Base-by-base conservation (phyloP, 2,888 invertebrate species). In the Lithosia quadra region DNA sequence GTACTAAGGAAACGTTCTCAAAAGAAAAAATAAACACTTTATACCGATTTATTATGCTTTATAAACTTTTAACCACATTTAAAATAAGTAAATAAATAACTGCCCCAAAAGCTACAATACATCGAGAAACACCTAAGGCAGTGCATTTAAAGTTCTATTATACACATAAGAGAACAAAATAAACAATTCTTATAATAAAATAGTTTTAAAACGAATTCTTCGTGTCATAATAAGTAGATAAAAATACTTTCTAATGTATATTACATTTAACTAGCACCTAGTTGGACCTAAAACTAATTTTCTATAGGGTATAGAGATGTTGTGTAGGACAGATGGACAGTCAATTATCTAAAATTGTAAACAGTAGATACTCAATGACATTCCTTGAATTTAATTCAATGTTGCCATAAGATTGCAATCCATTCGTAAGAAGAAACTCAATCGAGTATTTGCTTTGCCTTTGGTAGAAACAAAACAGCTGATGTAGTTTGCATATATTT, bases 221-320 rank as follows among this genome's bases (percentile, higher is more conserved):
- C 55, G 21, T 69, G 76, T 76, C 81, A 63, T 53, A 73, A 80
- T 67, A 73, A 70, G 72, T 76, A 71, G 78, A 77, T 72, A 74
- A 39, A 22, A 75, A 76, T 68, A 72, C n/a, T 70, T 56, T 65
- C 58, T 69, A 58, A 71, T 77, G 74, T 75, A 73, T 76, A 70
- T 75, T 82, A 83, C 71, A 85, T 74, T 81, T 84, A 85, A 65
- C 85, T 88, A 89, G 88, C 89, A 89, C 88, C 89, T 89, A 88
- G 81, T 74, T 77, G 69, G 77, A 78, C 68, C 78, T 83, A 84
- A 77, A 78, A 66, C 79, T 85, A 85, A 61, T 39, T 80, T 76
- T 76, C 70, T 78, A 80, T 74, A 68, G 78, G 73, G 72, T 79
- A 73, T 79, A 81, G 75, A 75, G 76, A 65, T 73, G 66, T 63